Evolutionary conservation across 1,140 invertebrate genomes (phyloP).

Genomic region (Phymastichus coffea): DNA sequence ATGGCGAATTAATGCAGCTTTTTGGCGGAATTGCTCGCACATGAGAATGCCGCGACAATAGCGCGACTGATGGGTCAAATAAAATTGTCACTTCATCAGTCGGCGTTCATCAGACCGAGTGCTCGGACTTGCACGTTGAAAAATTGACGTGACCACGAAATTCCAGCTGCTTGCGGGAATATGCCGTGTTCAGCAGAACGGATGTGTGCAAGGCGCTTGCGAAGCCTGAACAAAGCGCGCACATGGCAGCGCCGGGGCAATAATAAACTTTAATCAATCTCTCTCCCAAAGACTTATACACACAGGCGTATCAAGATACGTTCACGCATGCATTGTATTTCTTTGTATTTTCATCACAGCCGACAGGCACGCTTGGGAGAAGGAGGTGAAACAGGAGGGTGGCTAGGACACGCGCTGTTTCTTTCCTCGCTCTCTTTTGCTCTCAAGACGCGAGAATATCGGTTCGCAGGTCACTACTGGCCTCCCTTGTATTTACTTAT

Average conservation of each 20-base stretch:
- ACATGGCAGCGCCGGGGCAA: too few relatives aligned
- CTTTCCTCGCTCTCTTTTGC: neutral
- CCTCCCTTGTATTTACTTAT: neutral
- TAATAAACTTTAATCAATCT: slow-evolving; percentile 4
- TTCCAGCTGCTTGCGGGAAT: too few relatives aligned
- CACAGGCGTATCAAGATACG: neutral
- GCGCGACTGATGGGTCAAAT: too few relatives aligned
- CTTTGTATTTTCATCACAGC: neutral
- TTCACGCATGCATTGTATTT: neutral
- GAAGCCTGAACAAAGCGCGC: neutral
- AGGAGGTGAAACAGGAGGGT: neutral
- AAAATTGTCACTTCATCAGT: too few relatives aligned
- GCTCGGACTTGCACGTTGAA: too few relatives aligned
- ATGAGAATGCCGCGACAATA: too few relatives aligned
- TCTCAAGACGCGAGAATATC: neutral
- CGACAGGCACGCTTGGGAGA: neutral
- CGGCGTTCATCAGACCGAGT: too few relatives aligned
- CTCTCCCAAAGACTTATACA: neutral
- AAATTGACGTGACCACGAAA: too few relatives aligned
- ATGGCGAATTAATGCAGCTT: too few relatives aligned
- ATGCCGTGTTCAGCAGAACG: too few relatives aligned
- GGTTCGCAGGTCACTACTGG: too few relatives aligned
- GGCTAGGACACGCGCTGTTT: slow-evolving; percentile 1
- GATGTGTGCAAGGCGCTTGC: neutral
- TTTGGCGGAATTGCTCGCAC: too few relatives aligned